Evolutionary conservation across 92 coral and sea anemone species (phyloP), one percentile per base, ranked within the genome.

Genomic region (Phenganax stokvisi): DNA sequence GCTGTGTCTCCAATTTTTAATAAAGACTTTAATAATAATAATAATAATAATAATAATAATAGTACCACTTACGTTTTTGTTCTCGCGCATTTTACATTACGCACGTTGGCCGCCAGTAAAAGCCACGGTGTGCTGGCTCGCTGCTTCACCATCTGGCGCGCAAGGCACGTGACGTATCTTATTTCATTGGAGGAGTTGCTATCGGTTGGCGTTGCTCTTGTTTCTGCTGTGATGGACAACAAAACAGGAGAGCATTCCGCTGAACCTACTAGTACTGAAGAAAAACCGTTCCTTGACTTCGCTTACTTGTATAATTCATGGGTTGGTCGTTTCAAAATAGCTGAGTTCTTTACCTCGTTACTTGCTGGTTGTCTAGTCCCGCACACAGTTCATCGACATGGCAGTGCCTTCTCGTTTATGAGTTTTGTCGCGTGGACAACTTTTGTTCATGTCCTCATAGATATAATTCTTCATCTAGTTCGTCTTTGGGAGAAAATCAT

Each of bases 361-460:
- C 57, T 66, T 28, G 72, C 60, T n/a, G 83, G 83, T 29, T 57
- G 73, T n/a, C 17, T 79, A 20, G 59, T 79, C 8, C 83, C 83
- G 67, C 20, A 77, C 30, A 31, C 66, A 10, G 56, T 6, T 1
- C 77, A 80, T 11, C 0, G 54, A 27, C 85, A 90, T 66, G 71
- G 57, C 5, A 70, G 88, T 8, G 85, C 73, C 62, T 54, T 90
- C 3, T 81, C 86, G 0, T 96, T 96, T 77, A 84, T 92, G 74
- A 81, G 72, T 25, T 92, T 86, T 51, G 92, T 96, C 12, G 92
- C 99, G 0, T 96, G 99, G 99, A 87, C 94, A 9, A 89, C 96
- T 10, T 96, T 96, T 52, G 37, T 92, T 8, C 87, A 87, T 80
- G 88, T 92, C 61, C 83, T 92, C 5, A 84, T 96, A 84, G 97